phyloP scores from a whole-genome alignment of 2,888 invertebrate genomes.

The Suillia variegata region DNA sequence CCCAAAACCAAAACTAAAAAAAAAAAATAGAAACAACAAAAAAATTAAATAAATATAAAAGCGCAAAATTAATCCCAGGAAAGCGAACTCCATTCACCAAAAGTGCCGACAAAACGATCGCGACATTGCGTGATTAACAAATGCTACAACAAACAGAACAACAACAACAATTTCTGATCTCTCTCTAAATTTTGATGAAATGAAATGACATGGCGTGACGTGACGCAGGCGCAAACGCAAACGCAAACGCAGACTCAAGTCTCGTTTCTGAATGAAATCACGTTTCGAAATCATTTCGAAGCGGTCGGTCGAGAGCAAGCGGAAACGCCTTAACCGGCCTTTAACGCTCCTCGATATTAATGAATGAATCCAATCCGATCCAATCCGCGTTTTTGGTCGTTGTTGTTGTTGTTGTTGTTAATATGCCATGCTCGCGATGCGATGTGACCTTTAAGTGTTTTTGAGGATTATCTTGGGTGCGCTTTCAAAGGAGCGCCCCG shows the following conservation, averaged over 20 bases:
- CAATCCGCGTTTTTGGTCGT: too few relatives aligned
- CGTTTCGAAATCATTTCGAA: slow-evolving; percentile 42
- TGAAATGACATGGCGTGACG: slow-evolving; percentile 49
- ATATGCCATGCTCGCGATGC: too few relatives aligned
- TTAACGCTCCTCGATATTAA: too few relatives aligned
- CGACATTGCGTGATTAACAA: slow-evolving; percentile 52
- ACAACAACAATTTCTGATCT: not conserved
- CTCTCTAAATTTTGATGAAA: slow-evolving; percentile 30
- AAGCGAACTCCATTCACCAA: slow-evolving; percentile 30
- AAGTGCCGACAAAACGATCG: slow-evolving; percentile 40
- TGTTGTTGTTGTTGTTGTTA: too few relatives aligned
- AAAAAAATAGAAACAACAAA: slow-evolving; percentile 20
- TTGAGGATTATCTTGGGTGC: not conserved
- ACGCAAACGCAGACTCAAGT: slow-evolving; percentile 13
- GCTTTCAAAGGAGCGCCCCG: too few relatives aligned
- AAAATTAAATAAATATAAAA: slow-evolving; percentile 2
- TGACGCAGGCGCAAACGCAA: slow-evolving; percentile 44
- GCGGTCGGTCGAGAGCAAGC: not conserved
- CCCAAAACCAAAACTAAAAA: slow-evolving; percentile 11
- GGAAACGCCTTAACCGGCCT: too few relatives aligned
- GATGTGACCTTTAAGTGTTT: too few relatives aligned
- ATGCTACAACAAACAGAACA: slow-evolving; percentile 24
- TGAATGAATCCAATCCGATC: too few relatives aligned
- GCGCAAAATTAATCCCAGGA: slow-evolving; percentile 3
- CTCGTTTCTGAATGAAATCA: slow-evolving; percentile 11